Evolutionary conservation across 1,140 invertebrate species (phyloP), one percentile per base, ranked within the genome.

Genomic region (Lepidurus arcticus): DNA sequence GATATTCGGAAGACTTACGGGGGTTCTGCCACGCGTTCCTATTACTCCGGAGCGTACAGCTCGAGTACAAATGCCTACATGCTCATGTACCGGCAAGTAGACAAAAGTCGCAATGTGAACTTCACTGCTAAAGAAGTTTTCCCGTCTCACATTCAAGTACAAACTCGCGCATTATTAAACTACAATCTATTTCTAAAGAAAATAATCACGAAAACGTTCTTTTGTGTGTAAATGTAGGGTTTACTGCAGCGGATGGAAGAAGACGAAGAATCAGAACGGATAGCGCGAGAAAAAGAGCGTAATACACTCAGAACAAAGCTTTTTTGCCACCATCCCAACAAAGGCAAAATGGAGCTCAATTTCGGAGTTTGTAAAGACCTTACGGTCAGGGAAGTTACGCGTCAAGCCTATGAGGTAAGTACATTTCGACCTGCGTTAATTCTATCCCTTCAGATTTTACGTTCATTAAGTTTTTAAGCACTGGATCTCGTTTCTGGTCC

Each of bases 31-130:
- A 86, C 86, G 45, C 86, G 91, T 80, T 43, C 42, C 44, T 93
- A 92, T 83, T 94, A 92, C 82, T 92, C 90, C 45, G 89, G 89
- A 75, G 89, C 89, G 26, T 93, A 92, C 82, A 91, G 88, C 81
- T 93, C 92, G 80, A 95, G 93, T 82, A 94, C 94, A 65, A 96
- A 95, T 86, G 94, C 94, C 0, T 96, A 97, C 82, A 96, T 97
- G 94, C 87, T 97, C 26, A 94, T 96, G 92, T 97, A 96, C 83
- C 86, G 95, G 79, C 91, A 93, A 85, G 91, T 94, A 75, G 91
- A 95, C 85, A 87, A 88, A 77, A 84, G 88, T 74, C 85, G 88
- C 73, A 95, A 95, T 87, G 86, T 87, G 83, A 84, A 88, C 76
- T 90, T 91, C 24, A 91, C 93, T 83, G 86, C 88, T 79, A 85